Evolutionary conservation across 2,888 invertebrate species (phyloP), one percentile per base, ranked within the genome.

Genomic region (Iphiclides podalirius): DNA sequence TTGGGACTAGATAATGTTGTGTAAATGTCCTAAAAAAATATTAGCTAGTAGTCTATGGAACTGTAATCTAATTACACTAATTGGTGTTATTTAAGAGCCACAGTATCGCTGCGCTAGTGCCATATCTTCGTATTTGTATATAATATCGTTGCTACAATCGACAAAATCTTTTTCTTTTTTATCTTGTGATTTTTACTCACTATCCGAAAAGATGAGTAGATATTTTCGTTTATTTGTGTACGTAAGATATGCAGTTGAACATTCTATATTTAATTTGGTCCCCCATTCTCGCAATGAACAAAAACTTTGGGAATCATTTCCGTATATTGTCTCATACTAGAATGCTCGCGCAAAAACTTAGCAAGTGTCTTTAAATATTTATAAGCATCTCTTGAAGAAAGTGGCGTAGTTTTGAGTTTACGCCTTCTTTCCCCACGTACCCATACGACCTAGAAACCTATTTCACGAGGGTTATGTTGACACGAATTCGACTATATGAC

Each of bases 391-490:
- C 43, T 38, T 28, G 39, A 33, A 42, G 31, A 28, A 44, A 49
- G 39, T 49, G 44, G 44, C 39, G 11, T 35, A 49, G 49, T 49
- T 49, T 48, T 39, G 33, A 43, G 16, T 35, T 49, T 34, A 33
- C 33, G 26, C 33, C 33, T 44, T 31, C 38, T 35, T 39, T 38
- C n/a, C 6, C 34, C 13, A 35, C 43, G 7, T 39, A 28, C 34
- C 23, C 20, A 12, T 39, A 39, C 39, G 49, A 49, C 49, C 49
- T 39, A 39, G 44, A 49, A 49, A 49, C 49, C 49, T 44, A 44
- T 26, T 49, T 49, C 13, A 15, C 9, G 16, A 28, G 12, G 33
- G 35, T 23, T 39, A 8, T 28, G 38, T 34, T 16, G 13, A 38
- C 15, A 12, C 16, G 14, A 23, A 20, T 38, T 39, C 28, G 26